Base-by-base conservation (phyloP, 2,888 invertebrate species). In the Nycteola revayana region DNA sequence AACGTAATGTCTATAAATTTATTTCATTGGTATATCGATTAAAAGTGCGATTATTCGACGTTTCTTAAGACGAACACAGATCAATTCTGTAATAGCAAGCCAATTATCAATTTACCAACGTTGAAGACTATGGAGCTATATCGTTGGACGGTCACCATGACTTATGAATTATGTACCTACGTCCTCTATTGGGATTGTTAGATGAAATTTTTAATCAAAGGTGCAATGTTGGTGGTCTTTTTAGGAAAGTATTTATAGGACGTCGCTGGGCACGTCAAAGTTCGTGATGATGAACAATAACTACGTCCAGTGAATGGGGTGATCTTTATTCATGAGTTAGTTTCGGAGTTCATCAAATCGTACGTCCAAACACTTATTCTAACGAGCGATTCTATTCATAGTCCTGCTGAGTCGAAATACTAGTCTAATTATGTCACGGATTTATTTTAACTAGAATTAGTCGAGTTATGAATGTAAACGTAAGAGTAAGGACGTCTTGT, bases 271-370 rank as follows among this genome's bases (percentile, higher is more conserved):
- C 30, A 25, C 24, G 26, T 9, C 10, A 30, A 25, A 34, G 45
- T 48, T 49, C 24, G 7, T 6, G 6, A 26, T 48, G 25, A 25
- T 25, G 42, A 49, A 44, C 46, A 32, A 41, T n/a, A 41, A 39
- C 26, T 32, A 25, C 37, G 28, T 36, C 10, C 25, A 10, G 18
- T 27, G 21, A 7, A 14, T 3, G 14, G 41, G 18, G n/a, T 25
- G 25, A 24, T 11, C 38, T 34, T 33, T 47, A 51, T 54, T 57
- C 58, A 55, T 55, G 59, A 59, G 49, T 43, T 37, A 51, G 63
- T 71, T 75, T 73, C 73, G 66, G 71, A 74, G 73, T 76, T 75
- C 75, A 75, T 63, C 44, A 60, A 67, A 61, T 63, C 61, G 42
- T 52, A 50, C 61, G 54, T 56, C 49, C 49, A 32, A 50, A 42